Evolutionary conservation across 2,797 vertebrate genomes (phyloP), one percentile per base, ranked within the genome.

Genomic region (Cossypha heuglini): DNA sequence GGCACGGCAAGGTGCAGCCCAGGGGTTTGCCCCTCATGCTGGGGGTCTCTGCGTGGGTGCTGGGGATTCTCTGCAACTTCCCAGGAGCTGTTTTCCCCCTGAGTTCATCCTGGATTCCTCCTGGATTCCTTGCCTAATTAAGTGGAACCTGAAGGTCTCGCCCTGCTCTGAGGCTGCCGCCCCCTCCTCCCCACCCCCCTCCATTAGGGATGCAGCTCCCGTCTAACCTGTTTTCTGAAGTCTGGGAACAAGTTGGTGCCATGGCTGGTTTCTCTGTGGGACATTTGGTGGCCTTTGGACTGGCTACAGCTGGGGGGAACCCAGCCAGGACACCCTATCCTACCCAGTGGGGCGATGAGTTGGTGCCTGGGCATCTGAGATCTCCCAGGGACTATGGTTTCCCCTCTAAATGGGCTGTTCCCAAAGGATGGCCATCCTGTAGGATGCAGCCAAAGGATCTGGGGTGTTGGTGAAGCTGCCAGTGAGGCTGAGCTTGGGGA

Each of bases 191-290:
- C 74, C 2, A 1, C 35, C 37, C 58, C 38, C 59, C 25, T 21
- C 71, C 71, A 82, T 74, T 86, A 82, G 22, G 63, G 73, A 79
- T 86, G 88, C 91, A 54, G 88, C 31, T 91, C 91, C 52, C 6
- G 63, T 93, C 81, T 67, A 89, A 95, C 88, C 85, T 72, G 91
- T 93, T 91, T 67, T 46, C 59, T 57, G 68, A 45, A 88, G 69
- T 45, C 87, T 80, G 91, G 73, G 35, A 86, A 93, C 58, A 66
- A 75, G 64, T 72, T 69, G 45, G 42, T 84, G 55, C 78, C 42
- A 35, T 33, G 52, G 66, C 66, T 74, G 66, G 64, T 59, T 85
- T 54, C 48, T 61, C 40, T 6, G 25, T 17, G 33, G 55, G 61
- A 74, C 45, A 22, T 64, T 54, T 71, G 45, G 38, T 64, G 58